Evolutionary conservation across 2,113 vertebrate species (phyloP).

Genomic region (Sturnira hondurensis): DNA sequence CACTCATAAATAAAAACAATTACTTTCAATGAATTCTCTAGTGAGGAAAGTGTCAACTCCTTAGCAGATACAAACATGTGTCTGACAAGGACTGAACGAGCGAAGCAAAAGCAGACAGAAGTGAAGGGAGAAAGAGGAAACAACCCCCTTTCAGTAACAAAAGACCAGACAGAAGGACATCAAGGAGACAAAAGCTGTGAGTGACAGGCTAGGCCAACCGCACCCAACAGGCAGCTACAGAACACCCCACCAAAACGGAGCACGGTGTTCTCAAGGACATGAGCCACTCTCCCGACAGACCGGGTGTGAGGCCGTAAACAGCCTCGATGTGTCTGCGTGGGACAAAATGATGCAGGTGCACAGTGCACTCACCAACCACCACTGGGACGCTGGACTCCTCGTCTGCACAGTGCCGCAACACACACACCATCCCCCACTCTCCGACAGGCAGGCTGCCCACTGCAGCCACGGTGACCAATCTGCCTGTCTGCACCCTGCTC

Average conservation of each 20-base stretch:
- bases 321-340: background rate
- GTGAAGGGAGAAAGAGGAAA: background rate
- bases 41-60: background rate
- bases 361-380: background rate
- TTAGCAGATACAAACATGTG: background rate
- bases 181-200: background rate
- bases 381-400: background rate
- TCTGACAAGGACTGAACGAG: background rate
- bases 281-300: background rate
- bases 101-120: background rate
- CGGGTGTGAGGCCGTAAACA: background rate
- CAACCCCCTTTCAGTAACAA: background rate
- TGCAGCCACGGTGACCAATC: too few relatives aligned
- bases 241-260: background rate
- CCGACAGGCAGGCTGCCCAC: fast-evolving
- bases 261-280: background rate
- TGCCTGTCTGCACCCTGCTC: fast-evolving
- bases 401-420: background rate
- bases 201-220: background rate
- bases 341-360: background rate
- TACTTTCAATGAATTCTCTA: background rate
- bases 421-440: fast-evolving
- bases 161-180: background rate
- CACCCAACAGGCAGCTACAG: too few relatives aligned
- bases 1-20: background rate